Evolutionary conservation across 2,113 vertebrate species (phyloP), one percentile per base, ranked within the genome.

Genomic region (Panurus biarmicus): DNA sequence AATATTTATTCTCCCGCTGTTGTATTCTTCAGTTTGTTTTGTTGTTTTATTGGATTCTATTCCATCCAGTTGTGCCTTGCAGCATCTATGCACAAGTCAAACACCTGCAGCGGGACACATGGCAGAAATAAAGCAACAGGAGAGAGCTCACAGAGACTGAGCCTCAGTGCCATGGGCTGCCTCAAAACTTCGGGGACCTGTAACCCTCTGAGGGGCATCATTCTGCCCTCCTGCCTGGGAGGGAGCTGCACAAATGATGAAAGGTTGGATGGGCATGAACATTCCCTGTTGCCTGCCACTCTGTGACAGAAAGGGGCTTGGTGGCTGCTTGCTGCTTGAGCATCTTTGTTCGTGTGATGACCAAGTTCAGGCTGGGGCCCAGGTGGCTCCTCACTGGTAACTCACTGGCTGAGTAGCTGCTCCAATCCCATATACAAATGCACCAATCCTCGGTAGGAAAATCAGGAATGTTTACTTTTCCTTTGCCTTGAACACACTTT

Each of bases 1-100:
- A 91, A 97, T 97, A 98, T 97, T 97, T 97, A 97, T 98, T 95
- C 92, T 91, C 72, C 76, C 7, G 16, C 71, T 80, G 75, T 67
- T 92, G 45, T 90, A 83, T 92, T 93, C 73, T 90, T 89, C 87
- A 47, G 12, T 84, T 69, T 72, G 62, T 56, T 97, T 87, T 87
- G 45, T 91, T 73, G 54, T 69, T 94, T 72, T 91, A 80, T 87
- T 94, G 71, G 83, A 44, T 65, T 90, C 31, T 60, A 51, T 90
- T 80, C 60, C 85, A 60, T 89, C 61, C 91, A 47, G 18, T 72
- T 78, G 25, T 90, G 89, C 79, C 66, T 95, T 72, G 40, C 58
- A 81, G 67, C 70, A 61, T 47, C 57, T 57, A 11, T 65, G 40
- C 33, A 31, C 4, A 31, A 83, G 66, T 83, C 65, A 78, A 88